Percentiles rank a stretch among this genome's conserved stretches.
These are phyloP conservation scores for Cheilosia vulpina DNA, from an alignment of 2,888 invertebrate species.

Conservation along the genomic window DNA sequence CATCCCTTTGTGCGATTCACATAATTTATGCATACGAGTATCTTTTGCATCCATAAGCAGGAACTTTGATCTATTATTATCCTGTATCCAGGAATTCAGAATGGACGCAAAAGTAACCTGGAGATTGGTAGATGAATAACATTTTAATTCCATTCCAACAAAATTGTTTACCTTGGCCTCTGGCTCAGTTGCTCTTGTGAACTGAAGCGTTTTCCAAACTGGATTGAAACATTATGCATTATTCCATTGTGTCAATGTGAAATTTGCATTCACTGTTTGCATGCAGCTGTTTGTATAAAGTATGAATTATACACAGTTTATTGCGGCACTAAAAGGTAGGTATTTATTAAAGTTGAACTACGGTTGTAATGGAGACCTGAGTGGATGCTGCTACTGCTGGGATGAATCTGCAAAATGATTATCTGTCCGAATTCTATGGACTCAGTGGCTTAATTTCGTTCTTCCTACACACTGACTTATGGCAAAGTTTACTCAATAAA, in stretches of 20 bases:
- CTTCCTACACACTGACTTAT: too few species aligned
- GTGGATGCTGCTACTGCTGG: too few species aligned
- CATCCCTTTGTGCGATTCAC: background rate
- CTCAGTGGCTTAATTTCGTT: too few species aligned
- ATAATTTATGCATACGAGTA: background rate
- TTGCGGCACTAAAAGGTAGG: background rate
- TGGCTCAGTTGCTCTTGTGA: background rate
- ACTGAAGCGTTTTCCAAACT: background rate
- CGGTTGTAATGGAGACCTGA: too few species aligned
- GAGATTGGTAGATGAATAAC: background rate
- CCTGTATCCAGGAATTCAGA: background rate
- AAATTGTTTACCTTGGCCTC: background rate
- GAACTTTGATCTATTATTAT: background rate
- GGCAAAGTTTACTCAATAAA: too few species aligned
- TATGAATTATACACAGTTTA: background rate
- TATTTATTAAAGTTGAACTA: background rate
- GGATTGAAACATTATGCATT: background rate
- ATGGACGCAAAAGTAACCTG: background rate
- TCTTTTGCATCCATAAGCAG: background rate
- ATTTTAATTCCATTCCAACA: background rate
- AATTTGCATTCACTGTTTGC: background rate
- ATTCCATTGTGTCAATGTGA: background rate
- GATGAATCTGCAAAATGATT: too few species aligned
- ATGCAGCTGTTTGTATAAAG: background rate
- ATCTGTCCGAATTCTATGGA: too few species aligned